Base-by-base conservation (phyloP, 2,888 invertebrate species). In the Phanerotoma sp. region DNA sequence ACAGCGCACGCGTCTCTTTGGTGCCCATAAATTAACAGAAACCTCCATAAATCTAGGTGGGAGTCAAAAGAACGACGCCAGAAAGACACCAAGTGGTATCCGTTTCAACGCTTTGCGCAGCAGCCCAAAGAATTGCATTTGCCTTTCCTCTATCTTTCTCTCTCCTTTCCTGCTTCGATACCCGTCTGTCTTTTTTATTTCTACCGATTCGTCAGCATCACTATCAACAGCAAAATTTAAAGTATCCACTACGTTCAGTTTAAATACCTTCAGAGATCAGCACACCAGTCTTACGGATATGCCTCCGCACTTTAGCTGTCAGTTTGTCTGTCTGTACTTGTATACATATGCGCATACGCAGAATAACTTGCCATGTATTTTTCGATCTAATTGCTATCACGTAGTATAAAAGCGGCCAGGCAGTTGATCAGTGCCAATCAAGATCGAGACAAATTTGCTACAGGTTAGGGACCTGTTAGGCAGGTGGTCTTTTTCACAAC, bases 11-110 rank as follows among this genome's bases (percentile, higher is more conserved):
- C 54, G 62, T 64, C 60, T 52, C 59, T 37, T 55, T 60, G 60
- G 61, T 62, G 63, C 65, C 65, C 68, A 70, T 70, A 70, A 70
- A 70, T 70, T 68, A 66, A 60, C 58, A 54, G 58, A 66, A 69
- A 70, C 68, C 69, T 58, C 66, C 69, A 69, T 70, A 70, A 70
- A 70, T 70, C 59, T 64, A 63, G 68, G 68, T 62, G 68, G 62
- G 64, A 70, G 63, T 61, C 62, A 62, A 62, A 61, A 61, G 65
- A 60, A 63, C 67, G 67, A 63, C 66, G 60, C 62, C 64, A 63
- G 62, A 65, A 61, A 57, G 63, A 67, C 49, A 49, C 49, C 49
- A 49, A 49, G 49, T 60, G 63, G 63, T 60, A 62, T 62, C 61
- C 61, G 58, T 61, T 62, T 63, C 49, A 40, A 49, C 49, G 49